phyloP scores from a whole-genome alignment of 2,113 vertebrate species.

The Glaucomys volans region DNA sequence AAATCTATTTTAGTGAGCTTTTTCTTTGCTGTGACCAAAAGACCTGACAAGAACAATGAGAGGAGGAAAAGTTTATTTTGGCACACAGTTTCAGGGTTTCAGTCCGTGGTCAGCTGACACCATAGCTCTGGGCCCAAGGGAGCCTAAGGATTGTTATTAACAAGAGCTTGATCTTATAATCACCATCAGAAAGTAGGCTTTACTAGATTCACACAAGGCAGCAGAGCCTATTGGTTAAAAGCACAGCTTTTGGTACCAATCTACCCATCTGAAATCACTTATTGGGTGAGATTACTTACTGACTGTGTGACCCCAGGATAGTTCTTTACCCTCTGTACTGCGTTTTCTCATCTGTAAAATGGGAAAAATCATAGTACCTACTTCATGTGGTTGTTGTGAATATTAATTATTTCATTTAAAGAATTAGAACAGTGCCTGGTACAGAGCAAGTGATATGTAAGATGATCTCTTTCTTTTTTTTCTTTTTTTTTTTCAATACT shows the following conservation, averaged over 20 bases:
- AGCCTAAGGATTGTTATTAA: not conserved
- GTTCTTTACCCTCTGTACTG: not conserved
- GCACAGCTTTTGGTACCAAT: not conserved
- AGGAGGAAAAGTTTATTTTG: no score
- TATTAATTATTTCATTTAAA: conserved; percentile 17
- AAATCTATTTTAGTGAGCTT: not conserved
- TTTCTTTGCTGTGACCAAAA: not conserved
- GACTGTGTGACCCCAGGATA: not conserved
- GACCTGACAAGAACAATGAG: no score
- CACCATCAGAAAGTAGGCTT: not conserved
- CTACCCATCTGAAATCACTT: not conserved
- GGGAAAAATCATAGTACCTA: not conserved
- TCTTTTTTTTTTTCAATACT: no score
- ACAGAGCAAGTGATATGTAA: not conserved
- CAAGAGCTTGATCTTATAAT: not conserved
- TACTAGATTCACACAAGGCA: not conserved
- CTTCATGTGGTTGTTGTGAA: not conserved
- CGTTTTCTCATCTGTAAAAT: conserved; percentile 16
- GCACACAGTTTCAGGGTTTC: no score
- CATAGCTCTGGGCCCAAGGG: no score
- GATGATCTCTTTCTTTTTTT: no score
- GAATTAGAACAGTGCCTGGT: not conserved
- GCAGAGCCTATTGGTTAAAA: not conserved
- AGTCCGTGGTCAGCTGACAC: no score
- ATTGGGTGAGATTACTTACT: not conserved